Evolutionary conservation across 2,888 invertebrate species (phyloP).

Genomic region (Drosophila mayaguana): DNA sequence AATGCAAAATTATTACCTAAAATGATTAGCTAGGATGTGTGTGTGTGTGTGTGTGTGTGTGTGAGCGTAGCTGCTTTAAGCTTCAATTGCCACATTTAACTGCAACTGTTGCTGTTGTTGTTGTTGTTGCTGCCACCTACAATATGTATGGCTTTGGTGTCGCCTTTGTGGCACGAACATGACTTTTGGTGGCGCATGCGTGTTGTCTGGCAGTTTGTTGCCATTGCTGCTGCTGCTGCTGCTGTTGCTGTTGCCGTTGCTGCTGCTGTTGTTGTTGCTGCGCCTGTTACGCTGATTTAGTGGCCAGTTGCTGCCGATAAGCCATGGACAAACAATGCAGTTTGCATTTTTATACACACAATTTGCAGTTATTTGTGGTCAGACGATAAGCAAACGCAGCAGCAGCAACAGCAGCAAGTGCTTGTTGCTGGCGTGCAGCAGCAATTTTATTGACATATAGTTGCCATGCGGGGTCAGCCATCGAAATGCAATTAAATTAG

Average conservation of each 20-base stretch:
- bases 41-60: constrained; percentile 41
- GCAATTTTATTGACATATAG: constrained; percentile 70
- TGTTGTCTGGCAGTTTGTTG: constrained; percentile 78
- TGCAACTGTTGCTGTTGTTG: constrained; percentile 28
- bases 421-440: constrained; percentile 54
- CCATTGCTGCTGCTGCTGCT: constrained; percentile 52
- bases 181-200: constrained; percentile 81
- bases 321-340: constrained; percentile 73
- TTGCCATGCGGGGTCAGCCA: constrained; percentile 75
- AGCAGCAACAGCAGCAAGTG: constrained; percentile 39
- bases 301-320: constrained; percentile 70
- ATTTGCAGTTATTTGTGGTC: constrained; percentile 80
- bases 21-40: constrained; percentile 57
- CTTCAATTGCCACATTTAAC: constrained; percentile 60
- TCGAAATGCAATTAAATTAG: constrained; percentile 77
- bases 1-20: constrained; percentile 64
- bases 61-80: constrained; percentile 53
- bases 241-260: constrained; percentile 41
- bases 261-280: constrained; percentile 35
- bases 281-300: constrained; percentile 73
- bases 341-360: constrained; percentile 71
- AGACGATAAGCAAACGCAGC: constrained; percentile 58
- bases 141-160: constrained; percentile 77
- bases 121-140: constrained; percentile 64
- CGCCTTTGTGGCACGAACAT: constrained; percentile 79